Conservation (phyloP, 2,113 vertebrate genomes). For the Seriola aureovittata region DNA sequence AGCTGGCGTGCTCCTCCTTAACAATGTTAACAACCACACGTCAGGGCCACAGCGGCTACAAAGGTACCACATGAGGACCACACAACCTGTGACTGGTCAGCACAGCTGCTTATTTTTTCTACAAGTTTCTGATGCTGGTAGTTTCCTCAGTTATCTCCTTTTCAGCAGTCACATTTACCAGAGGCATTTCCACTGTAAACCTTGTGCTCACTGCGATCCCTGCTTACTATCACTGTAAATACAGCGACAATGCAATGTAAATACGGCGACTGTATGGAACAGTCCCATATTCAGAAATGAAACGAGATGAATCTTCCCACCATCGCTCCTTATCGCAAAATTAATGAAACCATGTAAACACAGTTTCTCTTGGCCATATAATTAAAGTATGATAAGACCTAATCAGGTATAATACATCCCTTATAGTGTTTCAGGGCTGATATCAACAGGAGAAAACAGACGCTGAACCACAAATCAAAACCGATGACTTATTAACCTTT, state of each 20-base stretch:
- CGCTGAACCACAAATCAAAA: slow-evolving; percentile 13
- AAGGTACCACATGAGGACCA: not conserved
- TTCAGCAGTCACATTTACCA: too few species aligned
- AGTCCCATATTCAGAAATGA: not conserved
- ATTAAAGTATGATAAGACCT: not conserved
- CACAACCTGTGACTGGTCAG: slow-evolving; percentile 6
- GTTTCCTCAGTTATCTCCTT: too few species aligned
- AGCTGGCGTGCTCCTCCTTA: not conserved
- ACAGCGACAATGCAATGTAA: too few species aligned
- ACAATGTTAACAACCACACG: not conserved
- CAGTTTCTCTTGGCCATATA: not conserved
- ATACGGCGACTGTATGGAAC: not conserved
- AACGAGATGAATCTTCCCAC: not conserved
- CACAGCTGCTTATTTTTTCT: not conserved
- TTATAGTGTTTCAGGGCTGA: not conserved
- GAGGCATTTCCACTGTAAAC: not conserved
- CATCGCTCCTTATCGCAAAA: not conserved
- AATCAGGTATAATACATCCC: not conserved
- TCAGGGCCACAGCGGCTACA: not conserved
- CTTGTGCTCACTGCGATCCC: not conserved
- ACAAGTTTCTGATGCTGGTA: too few species aligned
- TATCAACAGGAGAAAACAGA: not conserved
- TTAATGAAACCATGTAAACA: slow-evolving; percentile 15
- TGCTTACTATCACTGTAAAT: not conserved
- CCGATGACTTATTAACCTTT: not conserved